Percentiles rank a stretch among this genome's conserved stretches.
Evolutionary conservation across 1,140 invertebrate species (phyloP).

Genomic region (Wasmannia auropunctata): DNA sequence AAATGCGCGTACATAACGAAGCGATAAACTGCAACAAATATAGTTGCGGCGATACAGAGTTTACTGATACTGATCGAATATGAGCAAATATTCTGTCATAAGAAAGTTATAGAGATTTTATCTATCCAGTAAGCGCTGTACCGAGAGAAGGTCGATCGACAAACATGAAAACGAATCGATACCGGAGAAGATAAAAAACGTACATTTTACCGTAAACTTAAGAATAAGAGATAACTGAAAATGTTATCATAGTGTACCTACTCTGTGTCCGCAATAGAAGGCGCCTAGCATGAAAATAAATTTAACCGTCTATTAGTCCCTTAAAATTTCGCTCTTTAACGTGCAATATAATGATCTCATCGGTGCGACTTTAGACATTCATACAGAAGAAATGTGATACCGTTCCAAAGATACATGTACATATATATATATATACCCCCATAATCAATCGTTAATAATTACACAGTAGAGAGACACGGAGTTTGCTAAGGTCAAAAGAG

Average conservation of each 20-base stretch:
- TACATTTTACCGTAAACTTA: slow-evolving; percentile 3
- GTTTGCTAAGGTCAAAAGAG: background rate
- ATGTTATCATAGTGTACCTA: slow-evolving; percentile 82
- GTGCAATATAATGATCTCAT: slow-evolving; percentile 66
- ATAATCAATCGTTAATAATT: slow-evolving; percentile 5
- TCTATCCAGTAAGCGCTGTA: slow-evolving; percentile 44
- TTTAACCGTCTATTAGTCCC: slow-evolving; percentile 80
- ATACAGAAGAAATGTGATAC: slow-evolving; percentile 1
- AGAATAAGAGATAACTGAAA: slow-evolving; percentile 50
- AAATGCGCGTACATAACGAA: slow-evolving; percentile 20
- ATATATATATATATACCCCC: background rate
- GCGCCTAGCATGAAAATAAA: slow-evolving; percentile 85
- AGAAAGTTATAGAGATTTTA: background rate
- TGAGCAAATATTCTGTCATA: background rate
- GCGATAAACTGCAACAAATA: slow-evolving; percentile 37
- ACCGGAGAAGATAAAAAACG: slow-evolving; percentile 1
- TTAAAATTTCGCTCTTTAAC: slow-evolving; percentile 53
- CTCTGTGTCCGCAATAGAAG: slow-evolving; percentile 86
- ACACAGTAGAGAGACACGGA: slow-evolving; percentile 4
- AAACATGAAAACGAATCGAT: slow-evolving; percentile 53
- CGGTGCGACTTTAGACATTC: slow-evolving; percentile 45
- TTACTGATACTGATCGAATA: slow-evolving; percentile 29
- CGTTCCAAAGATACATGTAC: slow-evolving; percentile 5
- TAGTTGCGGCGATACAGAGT: slow-evolving; percentile 45
- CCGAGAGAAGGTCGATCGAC: background rate